A percentile compares a stretch with the other conserved stretches of the same genome.
These are phyloP conservation scores for Eupeodes luniger DNA, from an alignment of 2,888 invertebrate genomes.

Conservation along the genomic window DNA sequence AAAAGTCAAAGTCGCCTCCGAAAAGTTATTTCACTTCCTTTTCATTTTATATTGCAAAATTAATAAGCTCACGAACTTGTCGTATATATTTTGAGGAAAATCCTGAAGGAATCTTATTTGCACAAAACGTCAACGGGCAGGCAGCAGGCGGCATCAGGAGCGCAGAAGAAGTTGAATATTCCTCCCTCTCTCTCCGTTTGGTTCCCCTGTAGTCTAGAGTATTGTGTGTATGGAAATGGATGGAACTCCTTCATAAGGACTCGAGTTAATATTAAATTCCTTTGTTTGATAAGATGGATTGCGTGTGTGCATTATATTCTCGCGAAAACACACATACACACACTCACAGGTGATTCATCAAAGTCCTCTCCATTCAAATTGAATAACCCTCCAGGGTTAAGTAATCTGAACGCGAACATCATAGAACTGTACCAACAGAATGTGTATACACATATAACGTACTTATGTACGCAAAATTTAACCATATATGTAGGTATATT, in stretches of 20 bases:
- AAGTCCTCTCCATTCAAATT: conserved; percentile 65
- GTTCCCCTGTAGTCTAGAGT: no score
- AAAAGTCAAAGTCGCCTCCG: conserved; percentile 28
- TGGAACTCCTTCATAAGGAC: background rate
- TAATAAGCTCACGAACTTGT: conserved; percentile 43
- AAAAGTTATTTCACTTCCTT: conserved; percentile 38
- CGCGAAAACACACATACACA: background rate
- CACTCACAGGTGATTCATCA: conserved; percentile 64
- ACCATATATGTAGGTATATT: background rate
- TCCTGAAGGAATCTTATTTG: conserved; percentile 18
- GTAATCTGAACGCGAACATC: conserved; percentile 53
- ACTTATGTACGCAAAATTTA: background rate
- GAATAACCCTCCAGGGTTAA: conserved; percentile 65
- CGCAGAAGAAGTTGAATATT: background rate
- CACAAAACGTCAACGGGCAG: background rate
- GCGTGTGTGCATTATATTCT: conserved; percentile 35
- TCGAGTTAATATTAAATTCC: conserved; percentile 66
- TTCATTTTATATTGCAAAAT: conserved; percentile 43
- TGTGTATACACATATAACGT: no score
- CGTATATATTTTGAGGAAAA: conserved; percentile 23
- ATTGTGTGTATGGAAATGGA: background rate
- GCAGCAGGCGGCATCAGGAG: background rate
- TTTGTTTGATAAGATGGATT: conserved; percentile 63
- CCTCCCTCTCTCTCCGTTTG: background rate
- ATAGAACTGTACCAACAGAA: background rate